Evolutionary conservation across 2,797 vertebrate genomes (phyloP).

Genomic region (Eleutherodactylus coqui): DNA sequence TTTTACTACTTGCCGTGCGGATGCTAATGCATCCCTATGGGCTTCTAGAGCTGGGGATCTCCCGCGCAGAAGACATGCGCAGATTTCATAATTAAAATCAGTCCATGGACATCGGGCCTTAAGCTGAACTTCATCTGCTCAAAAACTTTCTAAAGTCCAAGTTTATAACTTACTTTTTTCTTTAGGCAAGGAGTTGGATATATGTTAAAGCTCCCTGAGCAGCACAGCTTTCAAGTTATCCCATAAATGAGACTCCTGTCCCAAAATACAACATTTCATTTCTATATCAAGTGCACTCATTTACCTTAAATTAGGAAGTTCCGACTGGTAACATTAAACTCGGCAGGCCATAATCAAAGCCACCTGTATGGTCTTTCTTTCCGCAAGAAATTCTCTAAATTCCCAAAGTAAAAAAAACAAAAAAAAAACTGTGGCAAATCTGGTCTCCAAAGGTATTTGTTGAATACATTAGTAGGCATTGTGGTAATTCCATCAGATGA

Average conservation of each 20-base stretch:
- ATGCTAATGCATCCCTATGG: too few species aligned
- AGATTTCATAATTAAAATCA: too few species aligned
- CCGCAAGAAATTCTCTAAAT: conserved; percentile 29
- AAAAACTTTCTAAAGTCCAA: conserved; percentile 12
- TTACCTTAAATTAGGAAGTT: conserved; percentile 39
- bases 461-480: conserved; percentile 11
- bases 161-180: not conserved
- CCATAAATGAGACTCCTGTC: conserved; percentile 16
- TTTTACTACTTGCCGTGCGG: too few species aligned
- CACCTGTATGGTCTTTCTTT: conserved; percentile 5
- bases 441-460: conserved; percentile 8
- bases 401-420: conserved; percentile 33
- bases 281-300: conserved; percentile 12
- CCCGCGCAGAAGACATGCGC: too few species aligned
- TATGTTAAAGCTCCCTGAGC: conserved; percentile 23
- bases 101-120: too few species aligned
- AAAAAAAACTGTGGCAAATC: conserved; percentile 2
- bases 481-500: not conserved
- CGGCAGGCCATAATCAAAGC: conserved; percentile 18
- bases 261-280: conserved; percentile 22
- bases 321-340: conserved; percentile 36
- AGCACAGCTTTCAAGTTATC: conserved; percentile 9
- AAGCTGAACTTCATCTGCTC: not conserved
- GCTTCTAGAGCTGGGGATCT: too few species aligned
- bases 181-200: conserved; percentile 9